These are phyloP conservation scores for Sardina pilchardus DNA, from an alignment of 2,113 vertebrate species.

Conservation along the genomic window DNA sequence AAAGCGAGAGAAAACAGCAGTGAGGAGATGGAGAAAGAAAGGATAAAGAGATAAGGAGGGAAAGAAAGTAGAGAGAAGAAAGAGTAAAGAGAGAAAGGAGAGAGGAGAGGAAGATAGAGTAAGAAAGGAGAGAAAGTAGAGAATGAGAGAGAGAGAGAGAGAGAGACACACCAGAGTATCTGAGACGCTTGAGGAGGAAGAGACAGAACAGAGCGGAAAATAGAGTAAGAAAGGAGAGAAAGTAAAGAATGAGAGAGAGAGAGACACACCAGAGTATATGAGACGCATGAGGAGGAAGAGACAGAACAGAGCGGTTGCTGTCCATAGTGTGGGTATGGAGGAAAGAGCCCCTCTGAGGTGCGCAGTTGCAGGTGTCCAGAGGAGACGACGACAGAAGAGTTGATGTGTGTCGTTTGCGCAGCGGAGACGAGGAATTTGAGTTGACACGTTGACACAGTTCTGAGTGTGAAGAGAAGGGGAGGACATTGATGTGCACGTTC, in stretches of 20 bases:
- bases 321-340: too few relatives aligned
- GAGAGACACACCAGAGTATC: not conserved
- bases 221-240: not conserved
- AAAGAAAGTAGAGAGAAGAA: not conserved
- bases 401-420: slow-evolving; percentile 39
- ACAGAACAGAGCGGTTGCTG: not conserved
- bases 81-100: too few relatives aligned
- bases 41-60: not conserved
- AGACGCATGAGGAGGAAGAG: not conserved
- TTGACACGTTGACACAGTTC: too few relatives aligned
- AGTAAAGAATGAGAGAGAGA: not conserved
- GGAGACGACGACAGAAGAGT: not conserved
- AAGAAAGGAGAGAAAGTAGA: not conserved
- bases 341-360: too few relatives aligned
- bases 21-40: slow-evolving; percentile 33
- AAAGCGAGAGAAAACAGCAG: slow-evolving; percentile 64
- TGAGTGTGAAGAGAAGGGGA: not conserved
- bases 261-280: not conserved
- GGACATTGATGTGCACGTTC: not conserved
- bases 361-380: not conserved
- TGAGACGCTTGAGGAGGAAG: too few relatives aligned
- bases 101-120: not conserved
- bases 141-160: not conserved
- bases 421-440: too few relatives aligned
- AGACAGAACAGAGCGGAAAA: not conserved